Evolutionary conservation across 2,888 invertebrate species (phyloP).

Genomic region (Trachelus iudaicus): DNA sequence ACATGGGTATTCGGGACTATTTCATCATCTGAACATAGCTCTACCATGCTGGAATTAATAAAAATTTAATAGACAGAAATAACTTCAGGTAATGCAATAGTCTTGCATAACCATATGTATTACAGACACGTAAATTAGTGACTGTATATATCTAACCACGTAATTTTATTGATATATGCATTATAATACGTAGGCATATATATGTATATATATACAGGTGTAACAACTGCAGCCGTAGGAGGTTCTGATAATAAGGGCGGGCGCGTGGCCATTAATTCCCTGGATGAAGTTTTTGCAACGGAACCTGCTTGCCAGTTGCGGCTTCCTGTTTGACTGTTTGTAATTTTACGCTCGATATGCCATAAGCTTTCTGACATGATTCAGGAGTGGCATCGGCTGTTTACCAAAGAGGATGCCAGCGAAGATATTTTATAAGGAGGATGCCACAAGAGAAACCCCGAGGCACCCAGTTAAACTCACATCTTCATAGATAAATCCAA

Average conservation of each 20-base stretch:
- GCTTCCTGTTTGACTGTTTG: constrained; percentile 44
- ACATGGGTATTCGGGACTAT: too few species aligned
- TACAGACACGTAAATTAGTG: too few species aligned
- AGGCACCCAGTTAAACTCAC: background rate
- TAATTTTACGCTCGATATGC: constrained; percentile 56
- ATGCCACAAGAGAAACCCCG: background rate
- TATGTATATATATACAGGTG: too few species aligned
- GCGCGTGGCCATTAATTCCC: background rate
- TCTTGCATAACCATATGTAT: too few species aligned
- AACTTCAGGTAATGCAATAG: too few species aligned
- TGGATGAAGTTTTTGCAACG: background rate
- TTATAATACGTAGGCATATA: too few species aligned
- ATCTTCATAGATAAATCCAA: constrained; percentile 12
- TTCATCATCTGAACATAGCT: too few species aligned
- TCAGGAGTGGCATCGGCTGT: constrained; percentile 40
- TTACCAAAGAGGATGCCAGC: constrained; percentile 32
- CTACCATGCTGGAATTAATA: too few species aligned
- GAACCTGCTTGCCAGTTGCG: constrained; percentile 37
- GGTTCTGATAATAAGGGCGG: background rate
- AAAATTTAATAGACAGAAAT: too few species aligned
- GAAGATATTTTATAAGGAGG: constrained; percentile 37
- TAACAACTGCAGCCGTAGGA: background rate
- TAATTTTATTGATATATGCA: background rate
- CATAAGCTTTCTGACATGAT: constrained; percentile 50
- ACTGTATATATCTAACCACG: too few species aligned